These are phyloP conservation scores for Anolis sagrei DNA, from an alignment of 2,113 vertebrate genomes.

Conservation along the genomic window DNA sequence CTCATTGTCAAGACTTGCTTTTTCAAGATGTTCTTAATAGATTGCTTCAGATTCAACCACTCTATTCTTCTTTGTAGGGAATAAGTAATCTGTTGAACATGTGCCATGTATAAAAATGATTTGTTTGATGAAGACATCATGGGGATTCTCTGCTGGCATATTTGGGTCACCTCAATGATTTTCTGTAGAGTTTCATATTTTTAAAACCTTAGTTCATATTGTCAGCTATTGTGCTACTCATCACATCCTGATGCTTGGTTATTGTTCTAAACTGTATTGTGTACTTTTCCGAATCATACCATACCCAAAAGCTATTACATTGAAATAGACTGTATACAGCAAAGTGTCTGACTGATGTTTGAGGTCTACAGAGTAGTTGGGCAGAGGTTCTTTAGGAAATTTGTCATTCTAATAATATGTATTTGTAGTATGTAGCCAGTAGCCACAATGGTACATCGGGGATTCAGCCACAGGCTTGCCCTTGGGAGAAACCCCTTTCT, in stretches of 20 bases:
- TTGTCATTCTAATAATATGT: background rate
- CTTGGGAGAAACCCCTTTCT: background rate
- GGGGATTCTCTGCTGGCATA: slow-evolving; percentile 34
- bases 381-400: background rate
- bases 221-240: slow-evolving; percentile 23
- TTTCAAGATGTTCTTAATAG: slow-evolving; percentile 11
- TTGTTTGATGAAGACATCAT: background rate
- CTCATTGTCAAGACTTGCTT: background rate
- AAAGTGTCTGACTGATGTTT: background rate
- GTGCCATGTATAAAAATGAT: background rate
- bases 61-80: slow-evolving; percentile 16
- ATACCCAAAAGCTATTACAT: background rate
- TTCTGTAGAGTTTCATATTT: slow-evolving; percentile 26
- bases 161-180: slow-evolving; percentile 43
- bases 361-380: background rate
- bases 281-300: slow-evolving; percentile 4
- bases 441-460: no score
- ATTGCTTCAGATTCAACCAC: background rate
- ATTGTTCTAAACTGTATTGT: slow-evolving; percentile 19
- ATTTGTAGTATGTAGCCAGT: background rate
- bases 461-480: background rate
- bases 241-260: background rate
- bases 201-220: slow-evolving; percentile 11
- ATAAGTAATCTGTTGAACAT: slow-evolving; percentile 12
- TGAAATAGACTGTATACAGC: slow-evolving; percentile 26